Base-by-base conservation (phyloP, 1,140 invertebrate genomes). In the Stenopsyche tienmushanensis region DNA sequence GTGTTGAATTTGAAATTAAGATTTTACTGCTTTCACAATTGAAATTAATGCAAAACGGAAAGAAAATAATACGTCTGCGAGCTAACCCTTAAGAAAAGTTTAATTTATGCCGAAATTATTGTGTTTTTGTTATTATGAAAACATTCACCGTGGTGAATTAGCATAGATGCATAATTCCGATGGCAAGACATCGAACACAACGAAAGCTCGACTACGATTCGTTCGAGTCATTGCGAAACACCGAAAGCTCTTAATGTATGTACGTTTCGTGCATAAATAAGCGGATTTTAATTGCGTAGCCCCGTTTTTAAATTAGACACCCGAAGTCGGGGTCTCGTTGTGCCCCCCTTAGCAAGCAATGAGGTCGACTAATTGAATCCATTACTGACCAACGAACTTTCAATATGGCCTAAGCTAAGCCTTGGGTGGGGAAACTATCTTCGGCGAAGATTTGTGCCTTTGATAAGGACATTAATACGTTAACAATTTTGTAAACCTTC, bases 311-410 rank as follows among this genome's bases (percentile, higher is more conserved):
- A n/a, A n/a, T n/a, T n/a, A n/a, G n/a, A 39, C 21, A 41, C 1
- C 10, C n/a, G 41, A 58, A 41, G 29, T 58, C 23, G 29, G 25
- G 23, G 17, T 3, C 34, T 29, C 17, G 29, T 18, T 55, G 20
- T 29, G 29, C 25, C 25, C 15, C n/a, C n/a, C n/a, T n/a, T n/a
- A n/a, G 9, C 53, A n/a, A n/a, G 23, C 17, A 29, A 42, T 25
- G 42, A 47, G 44, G 42, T 9, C 45, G 41, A 55, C 53, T 67
- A 67, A 67, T 67, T 67, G 66, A 67, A 67, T 62, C 60, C 44
- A 34, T 55, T 47, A 20, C 47, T 63, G 66, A 57, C 60, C 66
- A 67, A 67, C 66, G 66, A 63, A 67, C 66, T 67, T 67, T 62
- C 66, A 67, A 67, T 67, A 67, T 64, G 66, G 45, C 58, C 29